These are phyloP conservation scores for Felis chaus DNA, from an alignment of 2,113 vertebrate species.

Conservation along the genomic window DNA sequence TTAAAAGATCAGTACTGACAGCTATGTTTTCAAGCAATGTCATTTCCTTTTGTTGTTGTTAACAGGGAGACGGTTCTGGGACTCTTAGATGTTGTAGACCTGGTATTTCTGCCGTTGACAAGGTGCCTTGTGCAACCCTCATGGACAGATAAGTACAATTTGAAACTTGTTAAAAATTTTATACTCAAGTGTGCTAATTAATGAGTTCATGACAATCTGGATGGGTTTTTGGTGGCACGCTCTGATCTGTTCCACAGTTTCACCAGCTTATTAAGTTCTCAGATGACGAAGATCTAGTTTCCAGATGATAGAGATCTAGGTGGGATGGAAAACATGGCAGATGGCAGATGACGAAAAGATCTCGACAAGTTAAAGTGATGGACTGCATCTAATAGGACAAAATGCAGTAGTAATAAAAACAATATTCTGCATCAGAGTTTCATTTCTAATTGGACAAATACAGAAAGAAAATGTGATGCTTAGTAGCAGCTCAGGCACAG, in stretches of 20 bases:
- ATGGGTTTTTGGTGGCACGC: neutral
- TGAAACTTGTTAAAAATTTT: constrained; percentile 21
- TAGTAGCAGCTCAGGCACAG: neutral
- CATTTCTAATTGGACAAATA: neutral
- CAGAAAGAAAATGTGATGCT: neutral
- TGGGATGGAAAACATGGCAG: neutral
- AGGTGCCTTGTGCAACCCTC: neutral
- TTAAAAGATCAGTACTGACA: neutral
- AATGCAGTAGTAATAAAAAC: neutral
- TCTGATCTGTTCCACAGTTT: neutral
- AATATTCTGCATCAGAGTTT: neutral
- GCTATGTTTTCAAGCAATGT: neutral
- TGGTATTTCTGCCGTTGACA: neutral
- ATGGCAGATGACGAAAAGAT: neutral
- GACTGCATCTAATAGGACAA: neutral
- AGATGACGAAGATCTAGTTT: neutral
- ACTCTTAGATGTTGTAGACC: neutral
- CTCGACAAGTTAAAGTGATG: neutral
- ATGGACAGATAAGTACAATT: neutral
- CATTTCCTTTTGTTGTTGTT: neutral
- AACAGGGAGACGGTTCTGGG: neutral
- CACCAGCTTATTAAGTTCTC: neutral
- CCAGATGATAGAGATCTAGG: neutral
- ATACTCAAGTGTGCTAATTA: neutral
- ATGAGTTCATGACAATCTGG: neutral